Evolutionary conservation across 2,888 invertebrate species (phyloP), one percentile per base, ranked within the genome.

Genomic region (Camponotus fellah): DNA sequence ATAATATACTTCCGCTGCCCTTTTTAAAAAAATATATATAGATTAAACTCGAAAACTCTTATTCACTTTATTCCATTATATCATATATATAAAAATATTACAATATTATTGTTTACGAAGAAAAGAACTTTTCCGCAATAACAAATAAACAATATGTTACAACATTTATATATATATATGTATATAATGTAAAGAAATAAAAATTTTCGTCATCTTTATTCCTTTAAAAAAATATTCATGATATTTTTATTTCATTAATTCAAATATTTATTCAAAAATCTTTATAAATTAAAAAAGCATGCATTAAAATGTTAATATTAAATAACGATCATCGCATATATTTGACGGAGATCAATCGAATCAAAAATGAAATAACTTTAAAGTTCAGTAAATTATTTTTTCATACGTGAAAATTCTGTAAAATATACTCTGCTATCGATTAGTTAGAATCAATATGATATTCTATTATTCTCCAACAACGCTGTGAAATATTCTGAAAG

Each of bases 371-470:
- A 46, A 71, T 60, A 46, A 46, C 0, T 14, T 34, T 2, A 10
- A 26, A 71, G 17, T 6, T 14, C 26, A 10, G n/a, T 56, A 37
- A 6, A 14, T n/a, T 32, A 14, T 68, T 40, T 37, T 1, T n/a
- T 32, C 14, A 21, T 26, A 17, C 40, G 17, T 21, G 34, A 60
- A 79, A 79, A 60, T 71, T 1, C 12, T 14, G 34, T 37, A 21
- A 60, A 60, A 46, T 26, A 58, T 43, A 10, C 17, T 34, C 32
- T 0, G 17, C 53, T 69, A 32, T 26, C 21, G 26, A 9, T 46
- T 49, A 49, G 26, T 46, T 34, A 46, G 12, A 46, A 80, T 71
- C 37, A 80, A 71, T 46, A 71, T 10, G 40, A 40, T 17, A 34
- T 37, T 26, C 34, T 17, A 71, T 79, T 71, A 71, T 37, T 17